Percentiles rank a stretch among this genome's conserved stretches.
phyloP scores from a whole-genome alignment of 2,888 invertebrate genomes.

The Tetranychus truncatus region DNA sequence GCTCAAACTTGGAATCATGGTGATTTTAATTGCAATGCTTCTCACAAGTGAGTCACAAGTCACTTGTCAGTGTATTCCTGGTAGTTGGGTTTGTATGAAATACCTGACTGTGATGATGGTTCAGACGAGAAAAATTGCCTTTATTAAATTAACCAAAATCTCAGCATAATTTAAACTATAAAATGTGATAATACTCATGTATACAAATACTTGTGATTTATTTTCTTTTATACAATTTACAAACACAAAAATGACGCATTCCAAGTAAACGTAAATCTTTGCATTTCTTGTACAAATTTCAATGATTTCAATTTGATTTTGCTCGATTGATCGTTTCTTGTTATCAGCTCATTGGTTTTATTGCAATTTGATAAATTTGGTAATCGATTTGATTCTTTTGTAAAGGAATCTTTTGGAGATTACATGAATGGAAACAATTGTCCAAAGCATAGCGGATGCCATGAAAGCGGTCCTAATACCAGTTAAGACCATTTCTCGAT shows the following conservation, averaged over 20 bases:
- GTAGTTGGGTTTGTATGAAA: background rate
- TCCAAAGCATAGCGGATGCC: constrained; percentile 12
- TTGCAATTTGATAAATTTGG: background rate
- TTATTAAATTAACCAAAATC: background rate
- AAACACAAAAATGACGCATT: no score
- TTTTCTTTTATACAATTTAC: no score
- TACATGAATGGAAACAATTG: background rate
- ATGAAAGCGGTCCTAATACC: constrained; percentile 11
- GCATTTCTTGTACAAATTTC: no score
- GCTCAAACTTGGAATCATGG: background rate
- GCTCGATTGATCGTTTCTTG: background rate
- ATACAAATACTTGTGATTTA: no score
- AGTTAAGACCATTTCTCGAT: background rate
- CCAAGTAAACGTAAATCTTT: no score
- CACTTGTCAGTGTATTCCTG: background rate
- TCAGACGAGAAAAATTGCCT: background rate
- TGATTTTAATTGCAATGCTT: background rate
- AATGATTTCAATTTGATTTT: background rate
- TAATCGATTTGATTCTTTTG: background rate
- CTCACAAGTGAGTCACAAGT: no score
- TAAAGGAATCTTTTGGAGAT: background rate
- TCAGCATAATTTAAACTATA: no score
- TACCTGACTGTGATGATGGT: background rate
- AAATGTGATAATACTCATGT: no score
- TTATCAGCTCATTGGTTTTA: background rate